phyloP scores from a whole-genome alignment of 2,797 vertebrate genomes.

The Pangasius krempfi region DNA sequence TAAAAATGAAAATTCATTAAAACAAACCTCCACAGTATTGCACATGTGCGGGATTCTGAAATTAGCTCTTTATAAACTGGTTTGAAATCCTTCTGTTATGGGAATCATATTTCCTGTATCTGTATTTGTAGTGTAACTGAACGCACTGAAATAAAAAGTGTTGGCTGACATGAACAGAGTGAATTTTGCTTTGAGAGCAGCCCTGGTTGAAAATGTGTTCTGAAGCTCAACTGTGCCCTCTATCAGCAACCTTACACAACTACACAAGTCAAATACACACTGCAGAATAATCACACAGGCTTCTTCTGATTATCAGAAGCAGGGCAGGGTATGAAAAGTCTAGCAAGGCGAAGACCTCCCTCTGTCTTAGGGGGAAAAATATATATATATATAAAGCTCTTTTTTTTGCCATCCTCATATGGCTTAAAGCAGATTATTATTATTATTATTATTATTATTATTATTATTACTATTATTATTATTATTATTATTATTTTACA shows the following conservation, averaged over 20 bases:
- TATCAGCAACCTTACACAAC: constrained; percentile 59
- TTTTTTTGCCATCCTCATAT: not conserved
- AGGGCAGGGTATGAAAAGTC: not conserved
- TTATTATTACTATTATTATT: no score
- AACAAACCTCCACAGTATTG: not conserved
- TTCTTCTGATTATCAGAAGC: not conserved
- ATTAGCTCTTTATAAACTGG: not conserved
- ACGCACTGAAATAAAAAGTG: not conserved
- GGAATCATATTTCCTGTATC: not conserved
- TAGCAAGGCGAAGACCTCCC: not conserved
- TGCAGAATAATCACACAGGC: not conserved
- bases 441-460: no score
- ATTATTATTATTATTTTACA: no score
- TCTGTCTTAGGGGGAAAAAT: not conserved
- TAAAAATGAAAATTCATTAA: not conserved
- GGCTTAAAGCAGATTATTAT: not conserved
- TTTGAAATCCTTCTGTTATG: not conserved
- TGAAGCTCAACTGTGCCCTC: constrained; percentile 80
- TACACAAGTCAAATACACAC: not conserved
- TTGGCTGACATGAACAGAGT: not conserved
- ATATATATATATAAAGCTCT: not conserved
- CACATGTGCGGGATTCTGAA: not conserved
- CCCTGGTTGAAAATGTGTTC: constrained; percentile 46
- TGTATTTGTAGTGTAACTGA: not conserved
- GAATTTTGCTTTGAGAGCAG: not conserved